Evolutionary conservation across 2,888 invertebrate species (phyloP), one percentile per base, ranked within the genome.

Genomic region (Drosophila vallismaia): DNA sequence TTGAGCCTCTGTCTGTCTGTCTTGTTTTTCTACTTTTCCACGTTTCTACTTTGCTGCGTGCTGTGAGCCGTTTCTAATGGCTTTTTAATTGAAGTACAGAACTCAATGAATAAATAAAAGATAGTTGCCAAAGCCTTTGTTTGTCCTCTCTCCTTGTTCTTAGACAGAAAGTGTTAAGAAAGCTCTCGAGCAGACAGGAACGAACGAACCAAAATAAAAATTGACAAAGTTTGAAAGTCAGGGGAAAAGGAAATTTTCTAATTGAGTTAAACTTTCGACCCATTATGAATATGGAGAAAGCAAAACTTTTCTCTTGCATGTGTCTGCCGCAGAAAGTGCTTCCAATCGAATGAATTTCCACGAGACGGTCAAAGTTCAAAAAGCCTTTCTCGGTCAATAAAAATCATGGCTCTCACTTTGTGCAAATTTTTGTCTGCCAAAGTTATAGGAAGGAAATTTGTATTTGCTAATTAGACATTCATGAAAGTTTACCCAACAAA

Each of bases 31-130:
- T 19, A 36, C 19, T 57, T 29, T 29, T 28, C 6, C 19, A 36
- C 60, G 4, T 59, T 45, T 38, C 40, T 9, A 42, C 40, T 7
- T 3, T 42, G 19, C 19, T 40, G 40, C 28, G 38, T 42, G 10
- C 24, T 46, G n/a, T 63, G 52, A 45, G 57, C 48, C 51, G 24
- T 28, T 62, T 85, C 75, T 82, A 82, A 82, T 82, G 82, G 66
- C 77, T 74, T 83, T 82, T 86, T 82, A 82, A 82, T 82, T 82
- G 80, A 82, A 86, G 80, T 67, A 67, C 72, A 73, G 77, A 83
- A 77, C 77, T 83, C 84, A 77, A 75, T 82, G 86, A 82, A 86
- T 86, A 83, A 83, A 80, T 80, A 75, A 77, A 45, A 77, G 80
- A 71, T 79, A 82, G 79, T 80, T 71, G 40, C 50, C 51, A 51